Conservation (phyloP, 2,797 vertebrate species). For the Myotis vivesi region DNA sequence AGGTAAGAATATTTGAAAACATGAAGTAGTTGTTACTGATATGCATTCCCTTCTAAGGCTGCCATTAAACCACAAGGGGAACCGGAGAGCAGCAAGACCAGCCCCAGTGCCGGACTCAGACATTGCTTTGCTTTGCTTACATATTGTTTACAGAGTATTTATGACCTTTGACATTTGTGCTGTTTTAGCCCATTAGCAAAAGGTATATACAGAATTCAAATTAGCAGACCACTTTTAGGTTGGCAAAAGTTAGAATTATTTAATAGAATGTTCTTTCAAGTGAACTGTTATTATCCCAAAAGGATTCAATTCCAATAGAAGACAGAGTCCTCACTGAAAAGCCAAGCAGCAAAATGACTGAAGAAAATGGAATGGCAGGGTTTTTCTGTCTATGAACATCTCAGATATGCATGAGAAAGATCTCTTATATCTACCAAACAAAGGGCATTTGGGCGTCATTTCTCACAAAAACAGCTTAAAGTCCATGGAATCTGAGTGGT, state of each 20-base stretch:
- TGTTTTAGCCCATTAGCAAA: background rate
- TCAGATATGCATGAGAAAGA: background rate
- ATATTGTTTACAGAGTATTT: background rate
- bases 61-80: background rate
- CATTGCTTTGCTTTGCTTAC: background rate
- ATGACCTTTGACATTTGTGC: background rate
- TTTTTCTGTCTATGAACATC: background rate
- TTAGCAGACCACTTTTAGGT: slow-evolving; percentile 38
- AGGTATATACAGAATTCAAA: slow-evolving; percentile 13
- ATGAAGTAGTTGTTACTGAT: background rate
- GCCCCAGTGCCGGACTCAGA: background rate
- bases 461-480: slow-evolving; percentile 25
- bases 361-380: slow-evolving; percentile 17
- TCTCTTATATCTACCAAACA: background rate
- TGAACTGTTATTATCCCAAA: slow-evolving; percentile 2
- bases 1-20: slow-evolving; percentile 50
- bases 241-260: slow-evolving; percentile 32
- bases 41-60: slow-evolving; percentile 3
- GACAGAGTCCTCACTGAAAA: slow-evolving; percentile 36
- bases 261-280: slow-evolving; percentile 46
- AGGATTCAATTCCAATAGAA: slow-evolving; percentile 10
- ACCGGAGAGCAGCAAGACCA: background rate
- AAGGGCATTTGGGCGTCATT: slow-evolving; percentile 33
- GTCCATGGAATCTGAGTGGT: background rate
- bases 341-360: slow-evolving; percentile 32